phyloP scores from a whole-genome alignment of 2,113 vertebrate species.

The Onychostruthus taczanowskii region DNA sequence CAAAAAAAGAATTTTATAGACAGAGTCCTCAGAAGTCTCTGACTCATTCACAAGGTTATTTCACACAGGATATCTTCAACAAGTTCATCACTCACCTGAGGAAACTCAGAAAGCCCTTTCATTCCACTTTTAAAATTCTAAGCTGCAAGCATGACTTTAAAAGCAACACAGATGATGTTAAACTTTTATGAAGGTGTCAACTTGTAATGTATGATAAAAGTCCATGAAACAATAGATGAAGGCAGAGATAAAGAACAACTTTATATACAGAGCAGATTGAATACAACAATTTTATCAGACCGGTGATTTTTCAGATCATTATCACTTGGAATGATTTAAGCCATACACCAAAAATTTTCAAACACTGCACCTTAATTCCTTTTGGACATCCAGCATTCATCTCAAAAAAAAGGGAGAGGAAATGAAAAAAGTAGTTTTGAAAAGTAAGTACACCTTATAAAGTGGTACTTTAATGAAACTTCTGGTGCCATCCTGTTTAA shows the following conservation, averaged over 20 bases:
- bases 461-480: background rate
- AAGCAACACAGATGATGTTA: background rate
- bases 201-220: background rate
- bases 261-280: background rate
- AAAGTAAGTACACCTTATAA: background rate
- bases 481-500: background rate
- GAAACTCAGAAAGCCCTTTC: background rate
- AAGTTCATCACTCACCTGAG: background rate
- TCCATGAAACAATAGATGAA: background rate
- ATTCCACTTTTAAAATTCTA: background rate
- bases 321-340: background rate
- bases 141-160: background rate
- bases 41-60: constrained; percentile 16
- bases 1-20: background rate
- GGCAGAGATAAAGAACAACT: background rate
- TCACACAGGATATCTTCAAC: constrained; percentile 36
- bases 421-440: background rate
- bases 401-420: background rate
- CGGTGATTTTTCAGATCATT: background rate
- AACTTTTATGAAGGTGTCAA: constrained; percentile 16
- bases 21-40: constrained; percentile 23
- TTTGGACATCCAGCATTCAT: background rate
- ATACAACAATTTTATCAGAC: background rate
- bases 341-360: background rate
- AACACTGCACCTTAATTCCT: background rate